Evolutionary conservation across 2,888 invertebrate genomes (phyloP).

Genomic region (Megaustenia siamemsis): DNA sequence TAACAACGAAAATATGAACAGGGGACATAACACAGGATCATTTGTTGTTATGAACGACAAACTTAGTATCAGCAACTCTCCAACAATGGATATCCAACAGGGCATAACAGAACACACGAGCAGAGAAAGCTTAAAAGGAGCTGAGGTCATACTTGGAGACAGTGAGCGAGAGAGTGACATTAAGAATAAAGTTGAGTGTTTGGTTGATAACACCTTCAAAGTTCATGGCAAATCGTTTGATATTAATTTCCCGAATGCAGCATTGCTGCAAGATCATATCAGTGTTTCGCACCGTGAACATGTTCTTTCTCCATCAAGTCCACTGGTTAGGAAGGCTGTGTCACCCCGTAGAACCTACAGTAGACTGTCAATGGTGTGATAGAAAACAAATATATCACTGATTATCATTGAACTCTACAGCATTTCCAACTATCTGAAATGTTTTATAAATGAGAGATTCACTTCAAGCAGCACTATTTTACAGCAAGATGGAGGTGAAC

Average conservation of each 20-base stretch:
- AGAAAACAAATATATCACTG: too few species aligned
- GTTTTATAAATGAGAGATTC: too few species aligned
- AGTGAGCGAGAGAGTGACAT: conserved; percentile 57
- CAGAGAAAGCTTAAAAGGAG: conserved; percentile 43
- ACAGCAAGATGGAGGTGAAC: too few species aligned
- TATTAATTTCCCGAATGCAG: conserved; percentile 84
- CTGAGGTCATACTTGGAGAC: conserved; percentile 52
- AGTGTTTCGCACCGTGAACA: conserved; percentile 81
- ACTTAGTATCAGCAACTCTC: not conserved
- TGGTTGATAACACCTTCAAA: conserved; percentile 68
- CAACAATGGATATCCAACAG: conserved; percentile 8
- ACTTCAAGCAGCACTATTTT: too few species aligned
- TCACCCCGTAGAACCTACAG: conserved; percentile 19
- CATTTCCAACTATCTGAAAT: too few species aligned
- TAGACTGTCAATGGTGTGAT: conserved; percentile 29
- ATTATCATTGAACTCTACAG: too few species aligned
- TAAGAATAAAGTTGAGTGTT: conserved; percentile 72
- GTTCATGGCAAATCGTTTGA: conserved; percentile 87
- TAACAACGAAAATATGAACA: conserved; percentile 14
- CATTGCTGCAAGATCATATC: conserved; percentile 87
- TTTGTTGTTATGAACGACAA: not conserved
- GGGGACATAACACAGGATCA: not conserved
- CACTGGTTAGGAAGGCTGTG: conserved; percentile 83
- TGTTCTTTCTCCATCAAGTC: conserved; percentile 82
- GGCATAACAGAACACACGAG: conserved; percentile 15